Evolutionary conservation across 1,140 invertebrate genomes (phyloP).

Genomic region (Anoplophora glabripennis): DNA sequence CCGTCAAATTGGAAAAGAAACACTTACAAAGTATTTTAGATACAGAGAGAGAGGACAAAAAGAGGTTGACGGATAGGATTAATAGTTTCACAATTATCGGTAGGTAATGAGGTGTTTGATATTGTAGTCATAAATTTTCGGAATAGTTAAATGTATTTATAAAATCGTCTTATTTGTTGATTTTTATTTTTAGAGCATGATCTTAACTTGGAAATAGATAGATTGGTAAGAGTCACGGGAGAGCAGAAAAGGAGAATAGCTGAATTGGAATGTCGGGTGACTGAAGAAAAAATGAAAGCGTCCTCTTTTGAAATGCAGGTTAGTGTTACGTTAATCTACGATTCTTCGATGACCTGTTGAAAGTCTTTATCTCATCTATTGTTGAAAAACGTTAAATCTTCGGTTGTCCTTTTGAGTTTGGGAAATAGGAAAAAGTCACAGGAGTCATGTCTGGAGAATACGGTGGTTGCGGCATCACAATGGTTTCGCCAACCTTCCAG

Average conservation of each 20-base stretch:
- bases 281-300: constrained; percentile 31
- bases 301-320: no score
- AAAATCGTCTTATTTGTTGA: not conserved
- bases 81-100: constrained; percentile 54
- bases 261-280: constrained; percentile 46
- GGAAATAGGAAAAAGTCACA: no score
- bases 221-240: constrained; percentile 47
- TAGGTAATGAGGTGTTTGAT: constrained; percentile 38
- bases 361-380: no score
- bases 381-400: no score
- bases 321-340: no score
- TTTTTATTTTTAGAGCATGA: constrained; percentile 49
- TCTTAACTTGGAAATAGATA: constrained; percentile 53
- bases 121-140: constrained; percentile 3
- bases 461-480: no score
- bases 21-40: constrained; percentile 58
- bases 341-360: no score
- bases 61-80: constrained; percentile 52
- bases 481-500: no score
- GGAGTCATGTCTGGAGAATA: no score
- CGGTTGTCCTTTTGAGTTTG: no score
- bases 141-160: constrained; percentile 2
- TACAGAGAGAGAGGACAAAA: constrained; percentile 58
- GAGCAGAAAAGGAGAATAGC: constrained; percentile 49
- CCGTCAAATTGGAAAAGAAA: constrained; percentile 51